Evolutionary conservation across 2,797 vertebrate genomes (phyloP), one percentile per base, ranked within the genome.

Genomic region (Leptatherina wallacei): DNA sequence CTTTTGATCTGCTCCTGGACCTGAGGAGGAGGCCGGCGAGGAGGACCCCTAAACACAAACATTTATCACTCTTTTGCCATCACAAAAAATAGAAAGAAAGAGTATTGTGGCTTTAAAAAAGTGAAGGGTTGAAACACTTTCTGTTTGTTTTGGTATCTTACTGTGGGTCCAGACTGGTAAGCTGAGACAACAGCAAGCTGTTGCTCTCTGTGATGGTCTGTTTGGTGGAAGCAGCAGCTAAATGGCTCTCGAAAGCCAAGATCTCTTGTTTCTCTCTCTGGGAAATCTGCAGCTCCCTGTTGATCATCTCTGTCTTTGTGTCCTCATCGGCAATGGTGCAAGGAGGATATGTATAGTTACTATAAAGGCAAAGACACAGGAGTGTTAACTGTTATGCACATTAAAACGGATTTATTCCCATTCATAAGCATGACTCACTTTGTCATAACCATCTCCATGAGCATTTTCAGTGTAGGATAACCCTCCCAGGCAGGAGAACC

Each of bases 371-470:
- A 0, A 63, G 3, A 59, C 47, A 59, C 10, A 61, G 3, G 7
- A 0, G n/a, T 0, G 20, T 79, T 65, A 77, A 18, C 29, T n/a
- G 8, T 12, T 3, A 16, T 61, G 69, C 22, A 20, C 4, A 32
- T 44, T 27, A 9, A 38, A 64, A 16, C 16, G 0, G 4, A 20
- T 56, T 14, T 0, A 66, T 2, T 42, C 0, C 11, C 30, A 20
- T 47, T 20, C 3, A 47, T 4, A 52, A n/a, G 12, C 1, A 33
- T 57, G 10, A 67, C 94, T 62, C 84, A 99, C 98, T 99, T 99
- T 58, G 98, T 99, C 98, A 99, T 99, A 74, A 97, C 98, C 98
- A 99, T 99, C 88, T 99, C 98, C 98, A 99, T 99, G n/a, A 99
- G 97, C 98, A 99, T 99, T 93, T 99, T 99, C 14, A 99, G 90